A percentile compares a stretch with the other conserved stretches of the same genome.
These are phyloP conservation scores for Morone saxatilis DNA, from an alignment of 2,113 vertebrate species.

Conservation along the genomic window DNA sequence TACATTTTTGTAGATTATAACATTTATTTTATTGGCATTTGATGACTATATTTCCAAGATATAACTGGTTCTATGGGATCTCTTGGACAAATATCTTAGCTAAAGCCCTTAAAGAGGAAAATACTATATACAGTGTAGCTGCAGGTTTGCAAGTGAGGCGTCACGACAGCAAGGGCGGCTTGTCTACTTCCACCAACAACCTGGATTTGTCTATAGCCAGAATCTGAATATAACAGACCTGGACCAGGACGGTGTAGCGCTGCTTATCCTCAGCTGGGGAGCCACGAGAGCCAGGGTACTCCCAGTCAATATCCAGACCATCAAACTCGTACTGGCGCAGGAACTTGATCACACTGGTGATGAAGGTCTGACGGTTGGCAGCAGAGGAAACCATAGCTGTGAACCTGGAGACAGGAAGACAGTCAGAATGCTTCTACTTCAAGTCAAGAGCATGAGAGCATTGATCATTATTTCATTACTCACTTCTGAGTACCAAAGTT, in stretches of 20 bases:
- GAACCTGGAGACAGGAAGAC: conserved; percentile 67
- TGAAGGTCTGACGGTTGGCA: conserved; percentile 80
- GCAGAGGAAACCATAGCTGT: conserved; percentile 74
- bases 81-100: background rate
- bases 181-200: background rate
- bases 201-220: background rate
- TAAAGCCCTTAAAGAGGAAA: background rate
- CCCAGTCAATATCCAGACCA: conserved; percentile 83
- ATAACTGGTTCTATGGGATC: background rate
- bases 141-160: no score
- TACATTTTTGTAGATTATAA: background rate
- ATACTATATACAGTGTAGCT: background rate
- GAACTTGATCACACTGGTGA: conserved; percentile 74
- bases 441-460: background rate
- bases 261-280: conserved; percentile 78
- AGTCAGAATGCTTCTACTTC: conserved; percentile 11
- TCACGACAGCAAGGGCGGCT: background rate
- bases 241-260: conserved; percentile 74
- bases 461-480: conserved; percentile 29
- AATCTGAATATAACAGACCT: conserved; percentile 57
- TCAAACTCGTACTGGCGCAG: conserved; percentile 79
- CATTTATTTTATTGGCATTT: background rate
- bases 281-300: conserved; percentile 80
- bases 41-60: background rate
- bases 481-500: conserved; percentile 83